These are phyloP conservation scores for Pyrrhura leucotis DNA, from an alignment of 2,797 vertebrate genomes.

Conservation along the genomic window DNA sequence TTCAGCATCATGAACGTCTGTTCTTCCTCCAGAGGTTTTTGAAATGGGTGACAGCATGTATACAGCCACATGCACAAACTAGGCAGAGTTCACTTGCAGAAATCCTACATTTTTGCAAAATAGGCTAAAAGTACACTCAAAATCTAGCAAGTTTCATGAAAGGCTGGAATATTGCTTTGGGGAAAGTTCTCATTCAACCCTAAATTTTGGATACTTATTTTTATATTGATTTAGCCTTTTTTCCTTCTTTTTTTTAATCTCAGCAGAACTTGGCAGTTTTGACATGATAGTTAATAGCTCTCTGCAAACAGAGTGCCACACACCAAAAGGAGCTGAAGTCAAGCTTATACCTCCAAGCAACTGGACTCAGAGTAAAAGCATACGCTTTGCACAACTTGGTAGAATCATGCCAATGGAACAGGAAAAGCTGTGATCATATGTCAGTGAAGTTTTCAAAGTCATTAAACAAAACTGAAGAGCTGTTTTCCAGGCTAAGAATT, in stretches of 20 bases:
- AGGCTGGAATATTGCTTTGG: background rate
- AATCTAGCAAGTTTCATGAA: background rate
- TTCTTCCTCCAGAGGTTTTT: background rate
- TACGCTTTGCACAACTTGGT: background rate
- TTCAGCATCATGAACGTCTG: background rate
- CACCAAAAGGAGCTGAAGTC: background rate
- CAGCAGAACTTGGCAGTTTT: background rate
- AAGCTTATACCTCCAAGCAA: accelerated
- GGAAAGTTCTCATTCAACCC: background rate
- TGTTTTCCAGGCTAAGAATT: background rate
- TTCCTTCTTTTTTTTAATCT: background rate
- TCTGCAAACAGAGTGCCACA: background rate
- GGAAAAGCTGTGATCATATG: background rate
- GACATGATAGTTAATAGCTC: background rate
- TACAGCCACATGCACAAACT: background rate
- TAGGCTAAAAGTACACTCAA: background rate
- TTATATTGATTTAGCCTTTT: background rate
- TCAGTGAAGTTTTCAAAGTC: background rate
- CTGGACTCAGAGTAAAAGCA: background rate
- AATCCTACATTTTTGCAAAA: background rate
- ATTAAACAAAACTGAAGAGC: background rate
- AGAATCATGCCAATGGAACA: background rate
- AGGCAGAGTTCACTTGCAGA: background rate
- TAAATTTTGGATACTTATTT: background rate
- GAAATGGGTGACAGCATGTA: background rate